Conservation (phyloP, 2,888 invertebrate genomes). For the Epinotia nisella region DNA sequence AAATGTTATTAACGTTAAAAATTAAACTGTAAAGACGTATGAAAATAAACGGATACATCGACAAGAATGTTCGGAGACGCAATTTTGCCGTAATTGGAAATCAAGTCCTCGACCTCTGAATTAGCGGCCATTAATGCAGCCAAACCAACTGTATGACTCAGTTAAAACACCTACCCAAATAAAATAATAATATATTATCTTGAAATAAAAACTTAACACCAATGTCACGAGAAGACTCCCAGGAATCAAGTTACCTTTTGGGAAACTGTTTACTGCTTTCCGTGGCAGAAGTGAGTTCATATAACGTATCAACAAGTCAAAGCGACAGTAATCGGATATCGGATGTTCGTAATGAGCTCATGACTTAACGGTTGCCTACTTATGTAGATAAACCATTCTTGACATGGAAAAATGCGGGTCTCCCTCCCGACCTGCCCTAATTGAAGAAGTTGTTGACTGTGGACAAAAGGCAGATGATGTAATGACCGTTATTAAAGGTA, state of each 20-base stretch:
- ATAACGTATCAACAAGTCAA: constrained; percentile 33
- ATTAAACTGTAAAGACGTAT: neutral
- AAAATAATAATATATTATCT: neutral
- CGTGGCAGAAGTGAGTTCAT: constrained; percentile 29
- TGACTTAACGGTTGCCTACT: constrained; percentile 38
- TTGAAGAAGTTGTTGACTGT: constrained; percentile 3
- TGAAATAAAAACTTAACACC: neutral
- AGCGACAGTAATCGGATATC: constrained; percentile 39
- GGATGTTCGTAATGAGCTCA: constrained; percentile 43
- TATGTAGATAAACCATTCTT: constrained; percentile 23
- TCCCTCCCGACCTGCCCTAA: constrained; percentile 14
- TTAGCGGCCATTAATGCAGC: neutral
- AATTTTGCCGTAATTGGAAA: constrained; percentile 11
- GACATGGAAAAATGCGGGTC: constrained; percentile 23
- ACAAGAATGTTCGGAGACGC: neutral
- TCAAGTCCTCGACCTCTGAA: constrained; percentile 16
- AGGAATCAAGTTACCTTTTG: constrained; percentile 23
- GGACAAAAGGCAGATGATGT: neutral
- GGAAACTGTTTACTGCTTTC: constrained; percentile 23
- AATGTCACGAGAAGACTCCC: neutral
- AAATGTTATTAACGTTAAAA: neutral
- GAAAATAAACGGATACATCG: neutral
- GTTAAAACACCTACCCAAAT: neutral
- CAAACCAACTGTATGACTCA: neutral
- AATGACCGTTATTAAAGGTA: neutral